Base-by-base conservation (phyloP, 2,888 invertebrate genomes). In the Adela reaumurella region DNA sequence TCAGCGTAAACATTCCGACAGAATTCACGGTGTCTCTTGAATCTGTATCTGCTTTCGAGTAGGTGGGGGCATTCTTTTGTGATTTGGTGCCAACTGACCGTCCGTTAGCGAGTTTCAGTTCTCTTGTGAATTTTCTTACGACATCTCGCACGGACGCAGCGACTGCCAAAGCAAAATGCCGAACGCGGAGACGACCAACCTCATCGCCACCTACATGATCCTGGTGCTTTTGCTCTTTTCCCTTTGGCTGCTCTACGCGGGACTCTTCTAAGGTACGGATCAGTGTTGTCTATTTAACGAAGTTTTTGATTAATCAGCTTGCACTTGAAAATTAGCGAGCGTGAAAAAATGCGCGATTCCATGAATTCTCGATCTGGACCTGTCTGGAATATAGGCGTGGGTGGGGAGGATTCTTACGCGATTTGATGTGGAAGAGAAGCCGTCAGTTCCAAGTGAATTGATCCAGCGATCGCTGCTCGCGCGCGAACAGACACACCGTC, bases 151-250 rank as follows among this genome's bases (percentile, higher is more conserved):
- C n/a, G 35, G 3, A 8, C 43, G 43, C 43, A 10, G 24, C 45
- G 29, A 18, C n/a, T 28, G 14, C 20, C 28, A 35, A 50, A 52
- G 49, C 63, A 63, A 60, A 60, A 79, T 80, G 80, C 74, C 80
- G 49, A 65, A 80, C 67, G 74, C 77, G 64, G 88, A 88, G 74
- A 83, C 86, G 52, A 81, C 81, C 54, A 88, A 82, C 66, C 81
- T 88, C 55, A 74, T 87, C 60, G 85, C 86, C 62, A 88, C 88
- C 56, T 88, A 88, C 63, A 68, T 85, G 59, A 88, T 88, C 64
- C 69, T 88, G 64, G 82, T 87, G 58, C 70, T 85, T 43, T 74
- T 88, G 42, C 73, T 88, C 49, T 79, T 85, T 59, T 81, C 84
- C 50, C 77, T 88, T 47, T 88, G 87, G 84, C 68, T 86, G 42